phyloP scores from a whole-genome alignment of 1,140 invertebrate species.

The Brachionus rotundiformis region DNA sequence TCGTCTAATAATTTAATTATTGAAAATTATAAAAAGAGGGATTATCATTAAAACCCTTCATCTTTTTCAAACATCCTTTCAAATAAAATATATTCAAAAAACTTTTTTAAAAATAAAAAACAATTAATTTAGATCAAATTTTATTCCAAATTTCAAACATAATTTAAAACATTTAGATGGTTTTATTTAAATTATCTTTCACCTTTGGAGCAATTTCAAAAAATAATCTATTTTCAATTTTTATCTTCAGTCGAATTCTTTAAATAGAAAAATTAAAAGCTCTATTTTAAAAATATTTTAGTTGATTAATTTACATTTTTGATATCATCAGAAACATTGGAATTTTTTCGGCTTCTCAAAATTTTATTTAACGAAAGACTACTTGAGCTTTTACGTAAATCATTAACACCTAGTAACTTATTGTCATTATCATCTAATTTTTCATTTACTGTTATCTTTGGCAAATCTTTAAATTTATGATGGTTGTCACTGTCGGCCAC shows the following conservation, averaged over 20 bases:
- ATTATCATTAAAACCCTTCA: too few species aligned
- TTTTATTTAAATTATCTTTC: too few species aligned
- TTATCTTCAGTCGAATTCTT: background rate
- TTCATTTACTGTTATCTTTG: background rate
- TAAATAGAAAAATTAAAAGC: background rate
- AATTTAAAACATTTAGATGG: too few species aligned
- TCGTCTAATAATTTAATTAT: too few species aligned
- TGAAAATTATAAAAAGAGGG: too few species aligned
- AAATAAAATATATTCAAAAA: too few species aligned
- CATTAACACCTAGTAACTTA: background rate
- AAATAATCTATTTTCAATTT: too few species aligned
- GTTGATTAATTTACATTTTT: background rate
- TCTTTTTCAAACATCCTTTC: too few species aligned
- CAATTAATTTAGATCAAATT: too few species aligned
- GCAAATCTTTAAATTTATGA: background rate
- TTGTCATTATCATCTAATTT: background rate
- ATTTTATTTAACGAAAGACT: background rate
- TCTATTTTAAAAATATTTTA: background rate
- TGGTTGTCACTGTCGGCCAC: background rate
- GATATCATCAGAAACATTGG: background rate
- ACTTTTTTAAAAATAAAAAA: too few species aligned
- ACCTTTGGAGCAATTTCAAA: too few species aligned
- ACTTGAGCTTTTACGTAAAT: background rate
- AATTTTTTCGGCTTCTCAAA: background rate
- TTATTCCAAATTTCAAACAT: too few species aligned